Evolutionary conservation across 92 coral and sea anemone species (phyloP).

Genomic region (Paramuricea clavata): DNA sequence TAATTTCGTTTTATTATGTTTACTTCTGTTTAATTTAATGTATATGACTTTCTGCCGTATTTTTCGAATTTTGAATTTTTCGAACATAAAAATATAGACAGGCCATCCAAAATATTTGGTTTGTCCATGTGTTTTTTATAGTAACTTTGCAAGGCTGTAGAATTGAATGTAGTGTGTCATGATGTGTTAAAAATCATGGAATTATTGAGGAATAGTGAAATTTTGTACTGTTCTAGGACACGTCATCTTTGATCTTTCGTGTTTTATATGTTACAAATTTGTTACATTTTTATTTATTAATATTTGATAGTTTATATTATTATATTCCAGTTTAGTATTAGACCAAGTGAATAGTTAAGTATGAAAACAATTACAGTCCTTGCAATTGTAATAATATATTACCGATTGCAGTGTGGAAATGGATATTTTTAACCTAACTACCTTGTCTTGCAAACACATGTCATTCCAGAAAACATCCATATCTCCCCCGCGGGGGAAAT

Average conservation of each 20-base stretch:
- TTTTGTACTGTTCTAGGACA: not conserved
- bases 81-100: too few relatives aligned
- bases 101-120: too few relatives aligned
- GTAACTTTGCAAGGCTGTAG: not conserved
- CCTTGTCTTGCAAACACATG: not conserved
- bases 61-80: not conserved
- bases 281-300: not conserved
- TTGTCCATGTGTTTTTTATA: too few relatives aligned
- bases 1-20: not conserved
- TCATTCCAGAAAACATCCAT: too few relatives aligned
- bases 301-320: too few relatives aligned
- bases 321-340: too few relatives aligned
- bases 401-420: too few relatives aligned
- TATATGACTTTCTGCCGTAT: not conserved
- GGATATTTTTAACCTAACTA: too few relatives aligned
- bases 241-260: not conserved
- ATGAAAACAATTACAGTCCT: not conserved
- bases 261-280: not conserved
- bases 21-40: not conserved
- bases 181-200: too few relatives aligned
- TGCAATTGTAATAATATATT: not conserved
- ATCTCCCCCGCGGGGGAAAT: too few relatives aligned
- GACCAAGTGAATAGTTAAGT: too few relatives aligned
- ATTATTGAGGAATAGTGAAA: not conserved
- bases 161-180: not conserved